Evolutionary conservation across 2,888 invertebrate genomes (phyloP), one percentile per base, ranked within the genome.

Genomic region (Drosophila lutescens): DNA sequence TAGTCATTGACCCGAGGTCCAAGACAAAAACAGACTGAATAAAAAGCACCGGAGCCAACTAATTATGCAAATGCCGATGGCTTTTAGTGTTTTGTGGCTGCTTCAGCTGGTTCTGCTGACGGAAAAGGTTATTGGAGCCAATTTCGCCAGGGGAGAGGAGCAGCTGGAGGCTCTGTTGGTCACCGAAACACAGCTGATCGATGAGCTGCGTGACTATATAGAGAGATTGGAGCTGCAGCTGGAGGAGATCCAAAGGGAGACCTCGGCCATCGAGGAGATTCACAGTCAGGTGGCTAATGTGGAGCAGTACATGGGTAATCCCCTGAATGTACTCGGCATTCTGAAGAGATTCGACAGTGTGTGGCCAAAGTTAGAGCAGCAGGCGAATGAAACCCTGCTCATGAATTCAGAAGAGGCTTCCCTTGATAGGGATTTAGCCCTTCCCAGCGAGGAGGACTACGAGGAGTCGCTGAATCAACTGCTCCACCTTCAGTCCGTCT

Each of bases 321-420:
- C 98, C 0, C 96, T 98, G 75, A 98, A 98, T 92, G 98, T 98
- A 6, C 98, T 97, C 91, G 94, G 97, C 17, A 93, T 98, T 49
- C 96, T 98, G 26, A 98, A 98, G 93, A 94, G 97, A 86, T 94
- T 98, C 88, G 97, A 98, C 0, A 94, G 96, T 2, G 98, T 98
- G 91, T 96, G 98, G 91, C 85, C 78, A 5, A 95, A 94, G 66
- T 53, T 91, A n/a, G 96, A 96, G 90, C 92, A 94, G 73, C 93
- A 95, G 40, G 88, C 90, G 1, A 77, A 66, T 54, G 69, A 57
- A 12, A 80, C 81, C 2, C 60, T 65, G n/a, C 66, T 66, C 0
- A 43, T 74, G 34, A 57, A 65, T n/a, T n/a, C 20, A 5, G 30
- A 23, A 2, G 58, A 50, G 91, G 63, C 10, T 9, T 47, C 65